Evolutionary conservation across 2,113 vertebrate species (phyloP).

Genomic region (Lonchura striata): DNA sequence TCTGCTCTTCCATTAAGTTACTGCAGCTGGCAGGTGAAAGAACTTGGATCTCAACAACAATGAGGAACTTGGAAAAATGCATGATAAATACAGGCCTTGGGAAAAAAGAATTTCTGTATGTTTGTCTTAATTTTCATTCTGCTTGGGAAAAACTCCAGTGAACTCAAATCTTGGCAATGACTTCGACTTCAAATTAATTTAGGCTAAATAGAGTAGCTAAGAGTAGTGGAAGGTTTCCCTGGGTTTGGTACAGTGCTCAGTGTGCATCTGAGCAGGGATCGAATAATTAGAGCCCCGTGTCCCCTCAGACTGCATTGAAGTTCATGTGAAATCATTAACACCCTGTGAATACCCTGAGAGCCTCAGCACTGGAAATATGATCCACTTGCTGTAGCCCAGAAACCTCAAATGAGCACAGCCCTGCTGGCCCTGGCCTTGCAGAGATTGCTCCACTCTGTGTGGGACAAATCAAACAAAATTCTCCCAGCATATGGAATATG

Average conservation of each 20-base stretch:
- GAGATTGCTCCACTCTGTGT: background rate
- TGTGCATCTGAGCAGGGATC: background rate
- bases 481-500: slow-evolving; percentile 29
- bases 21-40: background rate
- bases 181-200: background rate
- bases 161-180: background rate
- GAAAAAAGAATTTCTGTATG: background rate
- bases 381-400: background rate
- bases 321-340: background rate
- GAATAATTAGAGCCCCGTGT: background rate
- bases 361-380: background rate
- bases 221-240: background rate
- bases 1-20: background rate
- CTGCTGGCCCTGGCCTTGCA: background rate
- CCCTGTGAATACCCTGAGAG: background rate
- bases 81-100: background rate
- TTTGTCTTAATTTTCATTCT: background rate
- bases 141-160: background rate
- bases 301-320: background rate
- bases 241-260: background rate
- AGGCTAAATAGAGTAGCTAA: background rate
- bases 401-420: background rate
- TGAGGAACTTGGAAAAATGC: background rate
- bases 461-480: slow-evolving; percentile 27
- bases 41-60: background rate